Base-by-base conservation (phyloP, 2,888 invertebrate species). In the Brenthis ino region DNA sequence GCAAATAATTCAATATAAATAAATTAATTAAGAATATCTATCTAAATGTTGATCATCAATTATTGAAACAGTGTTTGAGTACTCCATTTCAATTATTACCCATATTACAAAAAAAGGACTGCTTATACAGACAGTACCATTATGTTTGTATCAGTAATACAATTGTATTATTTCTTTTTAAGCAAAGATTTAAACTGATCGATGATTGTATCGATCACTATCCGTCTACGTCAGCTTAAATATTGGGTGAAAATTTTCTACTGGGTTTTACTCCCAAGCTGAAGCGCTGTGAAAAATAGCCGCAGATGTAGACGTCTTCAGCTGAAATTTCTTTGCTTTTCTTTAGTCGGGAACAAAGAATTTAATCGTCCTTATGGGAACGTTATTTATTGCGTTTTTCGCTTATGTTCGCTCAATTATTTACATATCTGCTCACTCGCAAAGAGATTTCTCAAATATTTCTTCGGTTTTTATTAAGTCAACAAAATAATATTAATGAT, bases 221-320 rank as follows among this genome's bases (percentile, higher is more conserved):
- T 78, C 75, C 68, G 68, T 69, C 69, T 71, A 73, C 74, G 79
- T 80, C 77, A 77, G 72, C 75, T 79, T 74, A 72, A 76, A 67
- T 74, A 65, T 78, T 79, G 77, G 65, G 75, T 77, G 74, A 75
- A 51, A 20, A 28, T 50, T 60, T 60, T 63, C 16, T 14, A 53
- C 53, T 70, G 76, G 65, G 68, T 74, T 73, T 75, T 73, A 61
- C 67, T 73, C 74, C 73, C 66, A 74, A 76, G 77, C 78, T 78
- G 77, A 77, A 75, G 78, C 80, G 81, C 80, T 76, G 83, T 86
- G 86, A 88, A 88, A 89, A 87, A 89, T 88, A 83, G 80, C 85
- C 79, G 76, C 77, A 80, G 80, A 87, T 86, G 82, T 84, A 87
- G 86, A 87, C 85, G 83, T 87, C 81, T 79, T 82, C 81, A 77